Evolutionary conservation across 2,797 vertebrate genomes (phyloP).

Genomic region (Pitangus sulphuratus): DNA sequence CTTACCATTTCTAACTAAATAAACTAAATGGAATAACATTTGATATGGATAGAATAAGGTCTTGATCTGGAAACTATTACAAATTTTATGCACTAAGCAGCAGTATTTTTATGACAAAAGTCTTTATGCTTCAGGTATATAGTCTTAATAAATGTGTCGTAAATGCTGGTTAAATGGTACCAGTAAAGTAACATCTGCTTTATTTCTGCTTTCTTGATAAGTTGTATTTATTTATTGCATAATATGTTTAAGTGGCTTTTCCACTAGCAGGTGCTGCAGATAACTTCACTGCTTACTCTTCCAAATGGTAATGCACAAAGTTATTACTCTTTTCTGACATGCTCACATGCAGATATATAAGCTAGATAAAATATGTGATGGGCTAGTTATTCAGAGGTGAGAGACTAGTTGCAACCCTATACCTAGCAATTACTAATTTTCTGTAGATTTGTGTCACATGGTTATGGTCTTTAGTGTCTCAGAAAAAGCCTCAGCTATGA

Average conservation of each 20-base stretch:
- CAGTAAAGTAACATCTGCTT: not conserved
- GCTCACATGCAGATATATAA: not conserved
- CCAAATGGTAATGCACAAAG: not conserved
- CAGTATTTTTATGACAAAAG: not conserved
- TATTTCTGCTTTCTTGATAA: not conserved
- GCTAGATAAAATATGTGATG: not conserved
- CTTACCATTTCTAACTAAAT: not conserved
- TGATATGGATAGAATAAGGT: not conserved
- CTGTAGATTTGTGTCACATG: not conserved
- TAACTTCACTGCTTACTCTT: not conserved
- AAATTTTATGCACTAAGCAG: not conserved
- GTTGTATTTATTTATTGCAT: not conserved
- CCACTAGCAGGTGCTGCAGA: not conserved
- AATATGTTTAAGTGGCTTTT: not conserved
- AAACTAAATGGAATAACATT: not conserved
- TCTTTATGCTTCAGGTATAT: not conserved
- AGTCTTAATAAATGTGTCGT: not conserved
- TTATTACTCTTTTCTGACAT: not conserved
- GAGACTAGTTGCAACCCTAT: not conserved
- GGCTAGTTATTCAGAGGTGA: not conserved
- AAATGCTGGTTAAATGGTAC: not conserved
- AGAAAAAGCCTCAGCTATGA: not conserved
- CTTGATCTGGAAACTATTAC: not conserved
- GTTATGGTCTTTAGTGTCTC: not conserved
- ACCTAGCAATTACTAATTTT: not conserved